Evolutionary conservation across 2,888 invertebrate species (phyloP).

Genomic region (Dromius quadrimaculatus): DNA sequence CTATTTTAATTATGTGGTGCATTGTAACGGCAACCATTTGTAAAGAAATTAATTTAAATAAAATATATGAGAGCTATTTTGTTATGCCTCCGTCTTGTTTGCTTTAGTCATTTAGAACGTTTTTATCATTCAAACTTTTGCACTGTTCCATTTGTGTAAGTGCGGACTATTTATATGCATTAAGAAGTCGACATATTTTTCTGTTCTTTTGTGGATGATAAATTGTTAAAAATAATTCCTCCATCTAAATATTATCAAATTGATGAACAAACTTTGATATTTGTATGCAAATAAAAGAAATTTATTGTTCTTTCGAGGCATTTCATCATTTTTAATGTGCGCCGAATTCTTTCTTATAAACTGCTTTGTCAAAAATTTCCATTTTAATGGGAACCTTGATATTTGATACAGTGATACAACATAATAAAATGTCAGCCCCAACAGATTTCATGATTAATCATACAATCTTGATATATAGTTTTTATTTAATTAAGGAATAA

Average conservation of each 20-base stretch:
- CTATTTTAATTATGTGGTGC: slow-evolving; percentile 21
- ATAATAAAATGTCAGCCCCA: slow-evolving; percentile 7
- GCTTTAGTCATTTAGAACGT: slow-evolving; percentile 10
- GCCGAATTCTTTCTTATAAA: slow-evolving; percentile 10
- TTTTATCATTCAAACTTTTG: slow-evolving; percentile 11
- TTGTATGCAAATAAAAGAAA: slow-evolving; percentile 16
- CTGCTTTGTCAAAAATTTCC: slow-evolving; percentile 25
- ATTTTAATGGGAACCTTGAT: slow-evolving; percentile 43
- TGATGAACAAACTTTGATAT: too few relatives aligned
- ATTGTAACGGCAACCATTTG: slow-evolving; percentile 13
- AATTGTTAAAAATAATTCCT: slow-evolving; percentile 7
- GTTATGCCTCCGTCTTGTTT: background rate
- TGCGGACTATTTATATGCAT: background rate
- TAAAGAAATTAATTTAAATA: slow-evolving; percentile 7
- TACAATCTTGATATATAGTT: too few relatives aligned
- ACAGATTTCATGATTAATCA: slow-evolving; percentile 16
- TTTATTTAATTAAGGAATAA: too few relatives aligned
- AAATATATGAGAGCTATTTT: slow-evolving; percentile 10
- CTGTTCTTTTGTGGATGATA: background rate
- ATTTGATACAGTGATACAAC: slow-evolving; percentile 31
- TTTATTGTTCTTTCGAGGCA: slow-evolving; percentile 5
- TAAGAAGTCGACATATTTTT: background rate
- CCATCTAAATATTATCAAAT: slow-evolving; percentile 7
- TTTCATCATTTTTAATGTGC: slow-evolving; percentile 16
- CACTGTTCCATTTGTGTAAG: slow-evolving; percentile 1